These are phyloP conservation scores for Prunella strophiata DNA, from an alignment of 2,797 vertebrate species.

Conservation along the genomic window DNA sequence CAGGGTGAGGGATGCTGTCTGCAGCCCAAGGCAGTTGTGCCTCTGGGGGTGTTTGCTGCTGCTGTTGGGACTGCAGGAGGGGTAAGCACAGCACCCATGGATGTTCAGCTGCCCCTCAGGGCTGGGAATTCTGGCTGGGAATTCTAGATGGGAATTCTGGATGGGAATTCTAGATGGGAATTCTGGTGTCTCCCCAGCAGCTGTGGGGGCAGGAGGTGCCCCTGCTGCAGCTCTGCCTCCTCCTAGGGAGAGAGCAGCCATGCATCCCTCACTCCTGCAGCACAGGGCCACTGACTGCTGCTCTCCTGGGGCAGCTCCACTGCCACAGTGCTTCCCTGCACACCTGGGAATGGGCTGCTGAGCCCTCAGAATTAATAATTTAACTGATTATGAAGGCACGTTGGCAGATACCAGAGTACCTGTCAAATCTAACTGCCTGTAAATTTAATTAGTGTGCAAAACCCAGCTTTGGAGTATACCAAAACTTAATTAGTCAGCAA, in stretches of 20 bases:
- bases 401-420: slow-evolving; percentile 65
- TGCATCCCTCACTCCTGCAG: neutral
- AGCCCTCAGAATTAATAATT: slow-evolving; percentile 63
- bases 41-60: neutral
- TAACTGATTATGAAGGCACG: slow-evolving; percentile 53
- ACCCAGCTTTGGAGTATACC: slow-evolving; percentile 58
- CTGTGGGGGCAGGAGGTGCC: neutral
- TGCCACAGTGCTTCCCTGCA: neutral
- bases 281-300: neutral
- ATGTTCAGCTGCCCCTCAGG: neutral
- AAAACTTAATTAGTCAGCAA: slow-evolving; percentile 77
- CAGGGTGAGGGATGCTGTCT: fast-evolving
- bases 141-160: too few species aligned
- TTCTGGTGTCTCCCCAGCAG: neutral
- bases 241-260: neutral
- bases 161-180: neutral
- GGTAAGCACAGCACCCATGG: fast-evolving
- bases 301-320: neutral
- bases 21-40: fast-evolving
- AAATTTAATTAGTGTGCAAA: slow-evolving; percentile 71
- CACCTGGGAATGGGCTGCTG: neutral
- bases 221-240: neutral
- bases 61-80: neutral
- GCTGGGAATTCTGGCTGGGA: neutral
- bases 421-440: slow-evolving; percentile 70